Base-by-base conservation (phyloP, 2,797 vertebrate genomes). In the Xyrichtys novacula region DNA sequence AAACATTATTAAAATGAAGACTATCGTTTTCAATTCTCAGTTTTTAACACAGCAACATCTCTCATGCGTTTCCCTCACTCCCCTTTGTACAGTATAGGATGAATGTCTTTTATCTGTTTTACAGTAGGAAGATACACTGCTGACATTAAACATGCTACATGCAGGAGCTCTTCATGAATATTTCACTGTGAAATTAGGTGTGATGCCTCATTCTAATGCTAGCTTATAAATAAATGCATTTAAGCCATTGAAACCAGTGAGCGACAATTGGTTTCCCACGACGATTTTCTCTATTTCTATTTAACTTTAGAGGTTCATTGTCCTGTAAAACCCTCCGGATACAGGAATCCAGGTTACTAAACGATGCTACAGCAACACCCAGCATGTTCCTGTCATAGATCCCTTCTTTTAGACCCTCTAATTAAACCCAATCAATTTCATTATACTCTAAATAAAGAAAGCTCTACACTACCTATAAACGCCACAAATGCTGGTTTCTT, bases 121-220 rank as follows among this genome's bases (percentile, higher is more conserved):
- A 65, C 78, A 66, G 75, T 78, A 65, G 56, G 29, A 66, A 62
- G 57, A 71, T 52, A 57, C 67, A 42, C 52, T 15, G 34, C 79
- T 83, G 76, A 75, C 83, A 81, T 86, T 78, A 74, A 84, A 83
- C 81, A 82, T 70, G 77, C 73, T 56, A 78, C 74, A 74, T 60
- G 65, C 67, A 62, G 50, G 53, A 64, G 59, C 78, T 67, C 36
- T 65, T 77, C 67, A 81, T 90, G 75, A 86, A 87, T 89, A 88
- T 87, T 89, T 87, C 80, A 84, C 80, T 80, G 80, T 85, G 81
- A 89, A 78, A 86, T 80, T 78, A 84, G 44, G 26, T 71, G 78
- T 65, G 79, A 88, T 76, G 78, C 76, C 65, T 83, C 80, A 78
- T 81, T 83, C 62, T 72, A 57, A 55, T 53, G 62, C 71, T 64